phyloP scores from a whole-genome alignment of 2,797 vertebrate genomes.

The Sylvilagus floridanus region DNA sequence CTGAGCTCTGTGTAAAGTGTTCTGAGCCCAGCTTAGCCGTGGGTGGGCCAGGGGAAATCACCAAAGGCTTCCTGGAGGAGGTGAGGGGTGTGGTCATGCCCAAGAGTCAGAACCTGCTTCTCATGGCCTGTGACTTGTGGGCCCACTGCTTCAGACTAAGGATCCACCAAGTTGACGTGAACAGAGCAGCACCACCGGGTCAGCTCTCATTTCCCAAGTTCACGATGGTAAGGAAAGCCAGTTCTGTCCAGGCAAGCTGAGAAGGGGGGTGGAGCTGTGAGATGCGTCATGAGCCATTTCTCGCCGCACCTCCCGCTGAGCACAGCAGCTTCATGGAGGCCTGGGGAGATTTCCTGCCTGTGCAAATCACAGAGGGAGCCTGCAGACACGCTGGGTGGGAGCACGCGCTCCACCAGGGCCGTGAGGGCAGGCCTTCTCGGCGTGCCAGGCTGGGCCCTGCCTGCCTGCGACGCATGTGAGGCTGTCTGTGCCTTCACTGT shows the following conservation, averaged over 20 bases:
- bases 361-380: slow-evolving; percentile 62
- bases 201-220: neutral
- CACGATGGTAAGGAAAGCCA: slow-evolving; percentile 43
- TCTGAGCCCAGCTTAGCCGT: neutral
- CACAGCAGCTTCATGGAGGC: slow-evolving; percentile 53
- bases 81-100: neutral
- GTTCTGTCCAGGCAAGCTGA: slow-evolving; percentile 22
- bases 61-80: neutral
- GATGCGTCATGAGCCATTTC: slow-evolving; percentile 67
- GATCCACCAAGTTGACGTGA: neutral
- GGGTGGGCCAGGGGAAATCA: neutral
- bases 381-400: neutral
- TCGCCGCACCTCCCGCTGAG: slow-evolving; percentile 71
- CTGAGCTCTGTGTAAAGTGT: neutral
- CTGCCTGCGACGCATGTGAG: no score
- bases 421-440: accelerated
- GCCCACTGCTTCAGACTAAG: accelerated
- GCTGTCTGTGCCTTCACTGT: accelerated
- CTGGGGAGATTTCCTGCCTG: slow-evolving; percentile 50
- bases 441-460: no score
- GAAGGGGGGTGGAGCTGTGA: slow-evolving; percentile 30
- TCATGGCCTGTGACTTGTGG: neutral
- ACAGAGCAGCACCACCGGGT: neutral
- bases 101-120: neutral
- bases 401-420: neutral